Base-by-base conservation (phyloP, 2,797 vertebrate species). In the Pipistrellus pipistrellus region DNA sequence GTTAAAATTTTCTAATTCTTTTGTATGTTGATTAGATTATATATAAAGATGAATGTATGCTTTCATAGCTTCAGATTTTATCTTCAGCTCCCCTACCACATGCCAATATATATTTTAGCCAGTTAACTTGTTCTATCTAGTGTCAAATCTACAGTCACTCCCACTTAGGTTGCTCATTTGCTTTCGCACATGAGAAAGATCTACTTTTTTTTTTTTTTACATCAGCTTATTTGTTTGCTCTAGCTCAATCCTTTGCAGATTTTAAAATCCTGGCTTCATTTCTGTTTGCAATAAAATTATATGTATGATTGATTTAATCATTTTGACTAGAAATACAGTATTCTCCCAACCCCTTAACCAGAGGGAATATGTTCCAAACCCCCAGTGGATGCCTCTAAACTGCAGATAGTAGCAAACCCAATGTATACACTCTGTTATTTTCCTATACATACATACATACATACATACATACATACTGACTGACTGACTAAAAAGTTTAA, bases 221-320 rank as follows among this genome's bases (percentile, higher is more conserved):
- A n/a, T 6, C 12, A 53, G 41, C 10, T 85, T 23, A 46, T 9
- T 32, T 93, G 20, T 84, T 91, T 82, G 21, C 7, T 57, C 21
- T 89, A 84, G n/a, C 35, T 91, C 46, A 62, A 51, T 83, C 44
- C 25, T 91, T 87, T 84, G 7, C 3, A 84, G 80, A 80, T 44
- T 86, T 86, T 90, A 75, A 75, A 78, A 75, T 32, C 8, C 3
- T 84, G 25, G 12, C 8, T 55, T 5, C 32, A 91, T 95, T 91
- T 93, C 38, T 69, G 27, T 87, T 69, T 73, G 18, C 15, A 93
- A 38, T 7, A 71, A 80, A 93, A 85, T 66, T 76, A 5, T n/a
- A 55, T 44, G 21, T 55, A 15, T 78, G 30, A 75, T 21, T 46
- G 44, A 1, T 64, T 84, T 71, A 89, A 91, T n/a, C 20, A 84